Conservation (phyloP, 30 jellyfish, hydroid and myxozoan species). For the Hydra vulgaris region DNA sequence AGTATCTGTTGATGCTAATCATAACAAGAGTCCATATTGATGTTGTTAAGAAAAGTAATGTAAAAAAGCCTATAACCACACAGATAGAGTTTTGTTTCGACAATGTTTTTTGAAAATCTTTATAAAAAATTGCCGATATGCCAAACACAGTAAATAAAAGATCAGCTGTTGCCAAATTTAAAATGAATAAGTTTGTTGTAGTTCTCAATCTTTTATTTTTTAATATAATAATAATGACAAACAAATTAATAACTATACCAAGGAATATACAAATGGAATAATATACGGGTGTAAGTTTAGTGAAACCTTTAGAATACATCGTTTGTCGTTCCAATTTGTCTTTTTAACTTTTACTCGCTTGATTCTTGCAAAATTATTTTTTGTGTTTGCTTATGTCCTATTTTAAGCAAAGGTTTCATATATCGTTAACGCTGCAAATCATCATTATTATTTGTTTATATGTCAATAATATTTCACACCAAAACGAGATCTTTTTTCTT, state of each 20-base stretch:
- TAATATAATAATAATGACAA: conserved; percentile 55
- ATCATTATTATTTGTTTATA: too few species aligned
- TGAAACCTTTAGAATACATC: conserved; percentile 10
- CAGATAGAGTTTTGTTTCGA: conserved; percentile 53
- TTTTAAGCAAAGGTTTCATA: too few species aligned
- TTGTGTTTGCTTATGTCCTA: too few species aligned
- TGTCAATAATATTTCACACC: too few species aligned
- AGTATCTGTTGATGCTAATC: conserved; percentile 78
- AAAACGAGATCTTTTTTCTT: too few species aligned
- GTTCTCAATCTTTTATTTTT: conserved; percentile 47
- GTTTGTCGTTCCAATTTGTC: too few species aligned
- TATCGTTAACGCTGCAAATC: too few species aligned
- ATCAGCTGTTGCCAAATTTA: conserved; percentile 84
- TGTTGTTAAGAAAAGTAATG: conserved; percentile 47
- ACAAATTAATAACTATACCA: conserved; percentile 52
- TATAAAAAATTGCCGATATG: conserved; percentile 55
- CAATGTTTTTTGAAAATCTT: conserved; percentile 70
- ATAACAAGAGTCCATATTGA: conserved; percentile 85
- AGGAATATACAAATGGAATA: conserved; percentile 26
- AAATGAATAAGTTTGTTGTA: conserved; percentile 71
- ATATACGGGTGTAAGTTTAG: conserved; percentile 39
- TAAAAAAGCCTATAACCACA: conserved; percentile 57
- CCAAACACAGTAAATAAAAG: conserved; percentile 60
- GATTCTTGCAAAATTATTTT: too few species aligned
- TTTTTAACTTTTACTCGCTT: too few species aligned